A percentile compares a stretch with the other conserved stretches of the same genome.
These are phyloP conservation scores for Oryctes rhinoceros DNA, from an alignment of 1,140 invertebrate genomes.

Conservation along the genomic window DNA sequence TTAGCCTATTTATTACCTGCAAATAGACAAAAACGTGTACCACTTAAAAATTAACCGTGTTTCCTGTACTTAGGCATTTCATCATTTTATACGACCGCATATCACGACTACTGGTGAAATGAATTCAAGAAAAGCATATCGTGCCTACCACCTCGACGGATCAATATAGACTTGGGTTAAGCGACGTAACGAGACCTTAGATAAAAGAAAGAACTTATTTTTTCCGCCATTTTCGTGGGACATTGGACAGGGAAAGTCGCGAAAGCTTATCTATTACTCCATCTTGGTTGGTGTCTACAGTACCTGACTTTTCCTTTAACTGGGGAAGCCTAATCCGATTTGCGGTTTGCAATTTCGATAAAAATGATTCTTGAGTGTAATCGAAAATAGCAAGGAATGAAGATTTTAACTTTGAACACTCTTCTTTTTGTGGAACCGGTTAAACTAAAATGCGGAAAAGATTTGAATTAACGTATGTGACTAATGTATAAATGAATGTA, in stretches of 20 bases:
- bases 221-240: not conserved
- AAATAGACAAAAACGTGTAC: not conserved
- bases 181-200: not conserved
- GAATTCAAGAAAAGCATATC: not conserved
- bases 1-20: no score
- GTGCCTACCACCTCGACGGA: not conserved
- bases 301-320: not conserved
- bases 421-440: no score
- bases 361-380: no score
- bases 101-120: constrained; percentile 6
- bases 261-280: constrained; percentile 1
- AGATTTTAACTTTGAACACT: no score
- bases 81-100: not conserved
- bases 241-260: not conserved
- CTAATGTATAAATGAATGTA: no score
- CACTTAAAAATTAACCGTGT: not conserved
- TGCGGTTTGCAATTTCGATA: not conserved
- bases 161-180: constrained; percentile 1
- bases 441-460: no score
- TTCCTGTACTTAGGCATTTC: not conserved
- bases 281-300: not conserved
- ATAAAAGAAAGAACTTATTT: not conserved
- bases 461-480: no score
- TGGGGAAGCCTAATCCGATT: not conserved
- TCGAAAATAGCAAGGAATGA: no score